Conservation (phyloP, 2,797 vertebrate genomes). For the Acanthopagrus latus region DNA sequence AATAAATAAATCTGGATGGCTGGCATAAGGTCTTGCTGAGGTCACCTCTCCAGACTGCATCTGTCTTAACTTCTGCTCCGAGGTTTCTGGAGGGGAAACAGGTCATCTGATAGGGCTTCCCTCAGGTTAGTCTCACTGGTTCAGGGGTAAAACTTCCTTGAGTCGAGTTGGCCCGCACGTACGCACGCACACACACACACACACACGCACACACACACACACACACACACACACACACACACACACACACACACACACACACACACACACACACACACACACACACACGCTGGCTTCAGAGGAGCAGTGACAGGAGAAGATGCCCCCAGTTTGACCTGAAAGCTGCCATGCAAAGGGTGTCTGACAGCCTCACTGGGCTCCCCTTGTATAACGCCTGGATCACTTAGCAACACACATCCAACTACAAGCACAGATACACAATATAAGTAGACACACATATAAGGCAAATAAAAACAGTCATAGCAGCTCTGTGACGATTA, state of each 20-base stretch:
- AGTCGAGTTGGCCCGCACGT: neutral
- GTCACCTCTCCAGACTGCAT: conserved; percentile 71
- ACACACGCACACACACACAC: conserved; percentile 9
- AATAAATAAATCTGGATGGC: conserved; percentile 41
- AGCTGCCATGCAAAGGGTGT: conserved; percentile 66
- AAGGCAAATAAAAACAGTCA: neutral
- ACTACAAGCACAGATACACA: conserved; percentile 34
- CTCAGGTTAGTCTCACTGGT: conserved; percentile 49
- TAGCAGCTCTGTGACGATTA: neutral
- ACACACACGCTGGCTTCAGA: conserved; percentile 22
- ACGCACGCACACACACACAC: conserved; percentile 4
- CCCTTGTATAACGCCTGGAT: conserved; percentile 42
- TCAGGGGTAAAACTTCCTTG: conserved; percentile 38
- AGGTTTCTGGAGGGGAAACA: conserved; percentile 55
- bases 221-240: conserved; percentile 13
- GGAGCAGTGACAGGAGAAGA: conserved; percentile 79
- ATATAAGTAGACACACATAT: conserved; percentile 11
- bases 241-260: conserved; percentile 21
- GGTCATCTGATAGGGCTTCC: conserved; percentile 39
- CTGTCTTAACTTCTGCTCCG: conserved; percentile 63
- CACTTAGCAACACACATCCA: conserved; percentile 37
- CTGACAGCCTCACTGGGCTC: conserved; percentile 77
- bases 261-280: conserved; percentile 5
- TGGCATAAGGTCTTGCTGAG: conserved; percentile 47
- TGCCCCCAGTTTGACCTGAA: conserved; percentile 74